Conservation (phyloP, 2,888 invertebrate genomes). For the Lasioglossum villosulum region DNA sequence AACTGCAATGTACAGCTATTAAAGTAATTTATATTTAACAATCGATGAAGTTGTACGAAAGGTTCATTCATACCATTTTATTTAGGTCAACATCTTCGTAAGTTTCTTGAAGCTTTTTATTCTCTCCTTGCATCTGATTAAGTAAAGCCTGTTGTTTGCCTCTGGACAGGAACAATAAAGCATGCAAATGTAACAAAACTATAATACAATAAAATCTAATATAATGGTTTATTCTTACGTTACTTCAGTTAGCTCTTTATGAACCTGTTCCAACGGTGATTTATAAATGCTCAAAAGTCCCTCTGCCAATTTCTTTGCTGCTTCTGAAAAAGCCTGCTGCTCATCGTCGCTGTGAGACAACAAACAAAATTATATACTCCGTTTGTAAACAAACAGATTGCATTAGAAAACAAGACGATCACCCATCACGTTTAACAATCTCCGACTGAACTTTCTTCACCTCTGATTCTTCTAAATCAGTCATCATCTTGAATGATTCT, state of each 20-base stretch:
- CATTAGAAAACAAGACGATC: conserved; percentile 40
- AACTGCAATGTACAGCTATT: conserved; percentile 76
- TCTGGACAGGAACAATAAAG: conserved; percentile 70
- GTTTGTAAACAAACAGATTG: background rate
- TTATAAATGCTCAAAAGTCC: conserved; percentile 82
- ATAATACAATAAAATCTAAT: background rate
- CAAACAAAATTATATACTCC: background rate
- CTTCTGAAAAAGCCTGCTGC: conserved; percentile 70
- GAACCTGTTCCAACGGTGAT: conserved; percentile 80
- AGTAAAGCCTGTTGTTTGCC: conserved; percentile 80
- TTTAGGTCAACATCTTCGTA: conserved; percentile 78
- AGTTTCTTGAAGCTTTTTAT: conserved; percentile 77
- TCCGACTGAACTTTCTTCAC: conserved; percentile 67
- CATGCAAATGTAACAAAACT: conserved; percentile 19
- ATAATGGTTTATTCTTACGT: conserved; percentile 79
- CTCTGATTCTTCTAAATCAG: conserved; percentile 74
- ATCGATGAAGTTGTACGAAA: conserved; percentile 13
- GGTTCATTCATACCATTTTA: conserved; percentile 79
- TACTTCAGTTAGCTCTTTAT: conserved; percentile 83
- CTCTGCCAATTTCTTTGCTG: conserved; percentile 77
- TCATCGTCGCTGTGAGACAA: conserved; percentile 54
- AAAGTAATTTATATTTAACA: conserved; percentile 19
- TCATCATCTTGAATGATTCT: conserved; percentile 74
- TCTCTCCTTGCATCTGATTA: conserved; percentile 80
- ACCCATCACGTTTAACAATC: conserved; percentile 62